These are phyloP conservation scores for Elaphurus davidianus DNA, from an alignment of 2,113 vertebrate species.

Conservation along the genomic window DNA sequence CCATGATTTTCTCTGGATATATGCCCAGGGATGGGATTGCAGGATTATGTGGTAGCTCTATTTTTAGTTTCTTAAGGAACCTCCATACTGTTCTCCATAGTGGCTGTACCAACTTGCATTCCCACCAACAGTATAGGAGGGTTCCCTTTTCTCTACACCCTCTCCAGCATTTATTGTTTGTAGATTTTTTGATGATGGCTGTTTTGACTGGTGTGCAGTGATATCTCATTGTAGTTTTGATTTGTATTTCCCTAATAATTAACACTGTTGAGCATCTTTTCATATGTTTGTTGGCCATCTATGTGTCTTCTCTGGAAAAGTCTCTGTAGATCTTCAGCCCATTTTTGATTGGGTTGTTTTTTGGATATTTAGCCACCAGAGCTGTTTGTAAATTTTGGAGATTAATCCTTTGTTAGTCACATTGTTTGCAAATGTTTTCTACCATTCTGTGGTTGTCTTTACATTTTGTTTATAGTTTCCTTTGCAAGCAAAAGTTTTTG, in stretches of 20 bases:
- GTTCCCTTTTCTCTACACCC: neutral
- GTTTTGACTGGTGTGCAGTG: neutral
- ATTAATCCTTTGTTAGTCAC: neutral
- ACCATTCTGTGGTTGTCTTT: neutral
- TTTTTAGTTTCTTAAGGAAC: neutral
- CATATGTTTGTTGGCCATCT: neutral
- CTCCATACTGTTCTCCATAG: neutral
- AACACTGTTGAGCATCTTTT: neutral
- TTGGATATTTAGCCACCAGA: neutral
- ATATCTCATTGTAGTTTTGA: neutral
- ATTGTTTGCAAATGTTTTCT: neutral
- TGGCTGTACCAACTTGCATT: neutral
- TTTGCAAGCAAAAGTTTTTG: neutral
- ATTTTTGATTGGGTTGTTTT: neutral
- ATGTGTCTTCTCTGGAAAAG: neutral
- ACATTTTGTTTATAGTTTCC: neutral
- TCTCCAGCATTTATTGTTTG: neutral
- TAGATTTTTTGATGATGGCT: neutral
- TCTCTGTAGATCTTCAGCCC: neutral
- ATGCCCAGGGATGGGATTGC: neutral
- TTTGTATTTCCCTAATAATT: neutral
- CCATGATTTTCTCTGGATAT: neutral
- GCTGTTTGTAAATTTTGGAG: neutral
- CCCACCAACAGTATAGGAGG: neutral
- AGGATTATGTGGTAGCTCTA: neutral